Evolutionary conservation across 2,113 vertebrate genomes (phyloP).

Genomic region (Colaptes auratus): DNA sequence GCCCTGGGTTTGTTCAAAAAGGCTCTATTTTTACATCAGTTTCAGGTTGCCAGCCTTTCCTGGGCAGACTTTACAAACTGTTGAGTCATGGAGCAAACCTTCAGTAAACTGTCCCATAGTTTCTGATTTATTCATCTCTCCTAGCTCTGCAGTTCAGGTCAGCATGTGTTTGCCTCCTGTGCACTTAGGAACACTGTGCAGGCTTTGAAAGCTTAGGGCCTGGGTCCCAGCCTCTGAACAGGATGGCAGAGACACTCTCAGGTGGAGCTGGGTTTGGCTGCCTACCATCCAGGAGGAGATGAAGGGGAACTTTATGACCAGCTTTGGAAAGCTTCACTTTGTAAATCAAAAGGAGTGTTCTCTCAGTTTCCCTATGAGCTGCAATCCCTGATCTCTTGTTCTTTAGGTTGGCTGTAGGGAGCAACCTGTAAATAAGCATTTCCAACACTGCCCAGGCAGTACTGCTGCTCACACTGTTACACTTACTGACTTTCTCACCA

Average conservation of each 20-base stretch:
- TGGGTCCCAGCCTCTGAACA: background rate
- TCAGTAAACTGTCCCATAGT: background rate
- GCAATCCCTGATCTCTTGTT: background rate
- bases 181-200: background rate
- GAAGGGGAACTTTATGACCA: background rate
- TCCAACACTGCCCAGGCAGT: background rate
- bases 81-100: conserved; percentile 28
- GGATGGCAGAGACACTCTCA: background rate
- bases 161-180: background rate
- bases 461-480: background rate
- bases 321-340: background rate
- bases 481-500: background rate
- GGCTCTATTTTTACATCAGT: conserved; percentile 23
- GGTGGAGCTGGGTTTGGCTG: background rate
- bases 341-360: background rate
- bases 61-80: background rate
- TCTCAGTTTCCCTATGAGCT: background rate
- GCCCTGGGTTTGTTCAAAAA: background rate
- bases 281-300: background rate
- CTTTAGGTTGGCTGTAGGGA: background rate
- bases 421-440: background rate
- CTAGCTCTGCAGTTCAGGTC: background rate
- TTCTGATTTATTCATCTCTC: conserved; percentile 19
- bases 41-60: conserved; percentile 33
- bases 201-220: background rate